Percentiles rank a stretch among this genome's conserved stretches.
These are phyloP conservation scores for Oncorhynchus keta DNA, from an alignment of 2,113 vertebrate genomes.

Conservation along the genomic window DNA sequence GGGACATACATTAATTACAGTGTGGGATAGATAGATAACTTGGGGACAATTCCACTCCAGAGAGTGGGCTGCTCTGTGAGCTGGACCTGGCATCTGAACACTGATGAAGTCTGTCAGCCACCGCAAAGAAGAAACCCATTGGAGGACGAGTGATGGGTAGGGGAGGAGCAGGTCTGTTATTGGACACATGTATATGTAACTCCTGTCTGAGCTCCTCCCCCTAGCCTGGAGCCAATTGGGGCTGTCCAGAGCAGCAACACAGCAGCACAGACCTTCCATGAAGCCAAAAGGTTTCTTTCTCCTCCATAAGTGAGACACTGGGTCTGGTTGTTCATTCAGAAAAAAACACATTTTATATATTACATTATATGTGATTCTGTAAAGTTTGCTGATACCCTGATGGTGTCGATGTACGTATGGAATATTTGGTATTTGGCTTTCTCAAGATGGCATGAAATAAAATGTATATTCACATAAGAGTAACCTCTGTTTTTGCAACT, in stretches of 20 bases:
- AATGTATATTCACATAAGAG: slow-evolving; percentile 69
- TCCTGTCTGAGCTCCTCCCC: slow-evolving; percentile 38
- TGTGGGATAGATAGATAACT: slow-evolving; percentile 26
- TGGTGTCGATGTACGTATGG: slow-evolving; percentile 73
- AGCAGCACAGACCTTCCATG: slow-evolving; percentile 58
- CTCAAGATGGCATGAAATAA: slow-evolving; percentile 74
- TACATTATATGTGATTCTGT: slow-evolving; percentile 76
- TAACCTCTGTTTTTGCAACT: slow-evolving; percentile 71
- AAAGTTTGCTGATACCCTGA: slow-evolving; percentile 73
- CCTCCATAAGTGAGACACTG: slow-evolving; percentile 50
- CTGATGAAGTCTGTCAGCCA: slow-evolving; percentile 9
- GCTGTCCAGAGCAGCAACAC: slow-evolving; percentile 28
- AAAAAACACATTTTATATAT: slow-evolving; percentile 71
- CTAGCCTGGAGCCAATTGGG: slow-evolving; percentile 33
- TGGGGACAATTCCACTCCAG: slow-evolving; percentile 27
- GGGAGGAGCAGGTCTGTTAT: slow-evolving; percentile 32
- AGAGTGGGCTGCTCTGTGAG: slow-evolving; percentile 27
- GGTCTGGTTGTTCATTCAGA: slow-evolving; percentile 55
- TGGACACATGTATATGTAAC: slow-evolving; percentile 34
- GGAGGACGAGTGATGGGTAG: slow-evolving; percentile 20
- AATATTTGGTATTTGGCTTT: slow-evolving; percentile 72
- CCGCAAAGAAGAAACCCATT: slow-evolving; percentile 12
- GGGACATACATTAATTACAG: slow-evolving; percentile 38
- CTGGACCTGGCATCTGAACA: slow-evolving; percentile 14
- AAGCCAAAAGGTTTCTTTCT: slow-evolving; percentile 40